Evolutionary conservation across 2,797 vertebrate species (phyloP).

Genomic region (Acomys russatus): DNA sequence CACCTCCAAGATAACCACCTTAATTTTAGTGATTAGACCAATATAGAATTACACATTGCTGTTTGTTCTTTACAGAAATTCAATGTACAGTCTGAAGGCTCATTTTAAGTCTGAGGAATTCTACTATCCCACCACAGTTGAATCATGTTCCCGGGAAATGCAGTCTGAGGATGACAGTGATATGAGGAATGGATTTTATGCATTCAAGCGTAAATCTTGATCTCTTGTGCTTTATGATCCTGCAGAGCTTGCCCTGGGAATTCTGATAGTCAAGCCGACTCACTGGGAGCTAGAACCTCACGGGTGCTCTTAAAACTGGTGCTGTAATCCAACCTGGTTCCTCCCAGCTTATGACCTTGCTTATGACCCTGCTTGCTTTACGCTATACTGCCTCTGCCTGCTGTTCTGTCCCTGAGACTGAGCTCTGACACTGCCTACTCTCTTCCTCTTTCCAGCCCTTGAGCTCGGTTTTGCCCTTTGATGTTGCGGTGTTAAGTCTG

Average conservation of each 20-base stretch:
- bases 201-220: not conserved
- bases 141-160: not conserved
- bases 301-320: not conserved
- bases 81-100: not conserved
- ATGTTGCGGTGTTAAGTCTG: not conserved
- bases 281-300: not conserved
- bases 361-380: not conserved
- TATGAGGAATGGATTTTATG: not conserved
- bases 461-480: not conserved
- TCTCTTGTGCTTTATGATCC: not conserved
- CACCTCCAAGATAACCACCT: not conserved
- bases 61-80: not conserved
- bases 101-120: not conserved
- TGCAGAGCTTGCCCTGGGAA: not conserved
- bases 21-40: not conserved
- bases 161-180: not conserved
- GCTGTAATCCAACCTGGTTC: not conserved
- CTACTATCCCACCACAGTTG: not conserved
- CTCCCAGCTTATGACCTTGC: not conserved
- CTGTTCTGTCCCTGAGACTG: not conserved
- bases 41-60: not conserved
- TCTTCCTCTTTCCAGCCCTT: not conserved
- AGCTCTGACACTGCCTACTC: not conserved
- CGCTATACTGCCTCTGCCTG: not conserved
- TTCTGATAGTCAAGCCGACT: not conserved